Conservation (phyloP, 2,888 invertebrate species). For the Eilema griseolum region DNA sequence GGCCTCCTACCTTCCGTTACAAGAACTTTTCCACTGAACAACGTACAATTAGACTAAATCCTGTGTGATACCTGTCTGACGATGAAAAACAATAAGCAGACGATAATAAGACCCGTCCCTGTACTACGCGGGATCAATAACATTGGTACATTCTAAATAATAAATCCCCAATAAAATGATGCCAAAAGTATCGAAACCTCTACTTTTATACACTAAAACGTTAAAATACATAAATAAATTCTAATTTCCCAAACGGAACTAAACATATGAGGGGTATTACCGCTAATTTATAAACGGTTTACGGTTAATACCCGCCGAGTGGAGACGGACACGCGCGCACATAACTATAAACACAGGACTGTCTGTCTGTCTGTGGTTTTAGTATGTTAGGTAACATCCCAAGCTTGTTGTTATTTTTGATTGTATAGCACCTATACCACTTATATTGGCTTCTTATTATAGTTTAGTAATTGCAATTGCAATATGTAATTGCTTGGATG, state of each 20-base stretch:
- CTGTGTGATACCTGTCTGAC: no score
- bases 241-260: conserved; percentile 19
- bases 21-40: no score
- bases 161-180: no score
- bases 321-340: conserved; percentile 62
- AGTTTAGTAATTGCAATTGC: no score
- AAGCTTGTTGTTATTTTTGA: background rate
- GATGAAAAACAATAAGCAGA: no score
- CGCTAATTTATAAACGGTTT: conserved; percentile 66
- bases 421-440: background rate
- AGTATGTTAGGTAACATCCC: background rate
- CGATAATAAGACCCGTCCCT: no score
- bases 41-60: no score
- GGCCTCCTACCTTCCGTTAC: no score
- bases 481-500: no score
- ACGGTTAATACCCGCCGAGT: conserved; percentile 63
- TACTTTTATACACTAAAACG: background rate
- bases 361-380: conserved; percentile 19
- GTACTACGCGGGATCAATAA: no score
- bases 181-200: background rate
- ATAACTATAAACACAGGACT: conserved; percentile 23
- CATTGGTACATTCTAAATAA: no score
- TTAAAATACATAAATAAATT: conserved; percentile 13
- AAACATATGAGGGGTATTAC: conserved; percentile 27
- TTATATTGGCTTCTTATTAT: background rate